These are phyloP conservation scores for Ditylenchus weischeri DNA, from an alignment of 2,888 invertebrate species.

Conservation along the genomic window DNA sequence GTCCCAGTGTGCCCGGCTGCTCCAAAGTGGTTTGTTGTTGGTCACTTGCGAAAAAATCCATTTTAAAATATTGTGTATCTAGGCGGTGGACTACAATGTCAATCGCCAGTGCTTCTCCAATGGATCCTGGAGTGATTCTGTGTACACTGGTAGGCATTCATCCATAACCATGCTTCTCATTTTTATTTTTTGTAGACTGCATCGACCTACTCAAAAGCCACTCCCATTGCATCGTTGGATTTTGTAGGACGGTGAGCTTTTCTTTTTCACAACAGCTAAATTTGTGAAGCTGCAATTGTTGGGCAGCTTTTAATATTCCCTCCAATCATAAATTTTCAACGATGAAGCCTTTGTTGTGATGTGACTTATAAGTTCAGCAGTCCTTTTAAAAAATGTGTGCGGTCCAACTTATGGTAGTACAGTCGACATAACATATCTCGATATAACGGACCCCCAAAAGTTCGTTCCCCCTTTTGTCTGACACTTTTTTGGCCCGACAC, in stretches of 20 bases:
- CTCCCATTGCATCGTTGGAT: constrained; percentile 51
- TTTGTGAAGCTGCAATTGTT: too few relatives aligned
- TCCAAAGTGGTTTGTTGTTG: constrained; percentile 43
- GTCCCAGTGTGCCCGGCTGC: constrained; percentile 52
- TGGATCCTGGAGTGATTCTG: constrained; percentile 50
- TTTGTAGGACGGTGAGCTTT: constrained; percentile 47
- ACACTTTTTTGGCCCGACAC: too few relatives aligned
- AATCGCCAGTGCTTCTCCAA: constrained; percentile 41
- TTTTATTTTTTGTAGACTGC: constrained; percentile 35
- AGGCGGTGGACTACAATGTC: constrained; percentile 39
- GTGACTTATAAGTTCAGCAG: too few relatives aligned
- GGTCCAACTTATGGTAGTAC: too few relatives aligned
- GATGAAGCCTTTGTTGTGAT: too few relatives aligned
- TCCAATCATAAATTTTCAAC: too few relatives aligned
- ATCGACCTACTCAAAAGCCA: constrained; percentile 46
- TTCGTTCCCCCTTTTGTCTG: too few relatives aligned
- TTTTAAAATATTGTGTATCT: constrained; percentile 7
- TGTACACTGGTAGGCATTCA: constrained; percentile 36
- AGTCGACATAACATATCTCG: too few relatives aligned
- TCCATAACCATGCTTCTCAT: background rate
- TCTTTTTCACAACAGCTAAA: too few relatives aligned
- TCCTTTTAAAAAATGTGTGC: too few relatives aligned
- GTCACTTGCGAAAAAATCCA: background rate
- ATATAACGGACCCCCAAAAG: too few relatives aligned
- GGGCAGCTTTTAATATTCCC: too few relatives aligned